Evolutionary conservation across 2,888 invertebrate genomes (phyloP), one percentile per base, ranked within the genome.

Genomic region (Willowsia nigromaculata): DNA sequence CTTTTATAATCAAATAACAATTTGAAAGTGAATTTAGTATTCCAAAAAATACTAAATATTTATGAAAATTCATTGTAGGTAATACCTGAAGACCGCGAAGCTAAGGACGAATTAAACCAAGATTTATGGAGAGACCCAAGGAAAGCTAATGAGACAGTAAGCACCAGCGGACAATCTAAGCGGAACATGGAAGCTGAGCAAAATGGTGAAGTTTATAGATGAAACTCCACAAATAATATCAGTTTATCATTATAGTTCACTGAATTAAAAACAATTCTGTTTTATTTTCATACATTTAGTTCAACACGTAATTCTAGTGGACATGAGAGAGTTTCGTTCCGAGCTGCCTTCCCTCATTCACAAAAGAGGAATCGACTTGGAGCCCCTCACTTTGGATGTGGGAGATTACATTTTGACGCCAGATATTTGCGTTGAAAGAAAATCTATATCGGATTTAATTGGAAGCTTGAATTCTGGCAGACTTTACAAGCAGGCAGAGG

Each of bases 241-340:
- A 1, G 47, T 18, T 62, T 37, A 33, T 33, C 30, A 4, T 30
- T 1, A n/a, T 33, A 3, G 11, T 30, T 5, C 6, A 11, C 1
- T 30, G 18, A 30, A 15, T 15, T 30, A 11, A 30, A 13, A 37
- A 9, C 6, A 37, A 62, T 27, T n/a, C 13, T 65, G 37, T 65
- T 37, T 37, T 18, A n/a, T 37, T 6, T 25, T 15, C 2, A 18
- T 74, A n/a, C n/a, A n/a, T n/a, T n/a, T n/a, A 91, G 91, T 83
- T 62, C 85, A 65, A 9, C 91, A 93, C 30, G 43, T 93, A 0
- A 89, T 95, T 1, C 94, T 99, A 92, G 99, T 99, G 15, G 99
- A 99, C 94, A 98, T 99, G 97, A 95, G 99, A 92, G 99, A 99
- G 94, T 99, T 99, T 94, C 96, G 99, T 53, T 98, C 99, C 85